Conservation (phyloP, 2,113 vertebrate genomes). For the Gasterosteus nipponicus region DNA sequence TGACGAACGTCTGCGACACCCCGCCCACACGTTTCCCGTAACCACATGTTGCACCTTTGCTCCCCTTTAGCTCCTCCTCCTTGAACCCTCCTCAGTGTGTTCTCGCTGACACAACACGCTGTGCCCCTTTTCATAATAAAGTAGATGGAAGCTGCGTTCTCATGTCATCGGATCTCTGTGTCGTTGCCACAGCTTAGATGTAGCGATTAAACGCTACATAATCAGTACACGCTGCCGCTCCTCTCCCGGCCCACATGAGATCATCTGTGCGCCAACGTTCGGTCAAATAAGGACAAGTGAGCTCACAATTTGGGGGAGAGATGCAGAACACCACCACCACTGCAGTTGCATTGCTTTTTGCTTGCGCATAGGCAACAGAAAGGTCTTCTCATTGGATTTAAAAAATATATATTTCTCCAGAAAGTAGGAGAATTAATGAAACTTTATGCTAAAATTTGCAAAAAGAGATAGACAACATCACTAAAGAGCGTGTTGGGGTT, state of each 20-base stretch:
- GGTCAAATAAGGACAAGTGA: slow-evolving; percentile 61
- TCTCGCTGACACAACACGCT: not conserved
- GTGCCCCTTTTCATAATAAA: not conserved
- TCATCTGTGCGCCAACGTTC: slow-evolving; percentile 39
- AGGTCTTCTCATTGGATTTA: not conserved
- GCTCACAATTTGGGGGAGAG: slow-evolving; percentile 27
- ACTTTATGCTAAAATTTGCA: not conserved
- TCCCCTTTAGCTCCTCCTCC: slow-evolving; percentile 1
- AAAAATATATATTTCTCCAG: not conserved
- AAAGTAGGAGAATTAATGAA: not conserved
- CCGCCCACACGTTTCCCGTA: not conserved
- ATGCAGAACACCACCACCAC: slow-evolving; percentile 1
- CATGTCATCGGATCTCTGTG: slow-evolving; percentile 13
- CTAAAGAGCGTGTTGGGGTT: slow-evolving; percentile 1
- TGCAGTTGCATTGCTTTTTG: not conserved
- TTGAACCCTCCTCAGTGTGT: not conserved
- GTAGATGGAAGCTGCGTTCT: not conserved
- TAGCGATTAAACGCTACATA: slow-evolving; percentile 18
- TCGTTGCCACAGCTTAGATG: slow-evolving; percentile 40
- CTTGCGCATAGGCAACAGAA: not conserved
- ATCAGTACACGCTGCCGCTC: slow-evolving; percentile 47
- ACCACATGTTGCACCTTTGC: not conserved
- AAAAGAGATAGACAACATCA: not conserved
- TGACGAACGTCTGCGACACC: not conserved
- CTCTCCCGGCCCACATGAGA: slow-evolving; percentile 45